phyloP scores from a whole-genome alignment of 2,113 vertebrate genomes.

The Protobothrops flavoviridis region DNA sequence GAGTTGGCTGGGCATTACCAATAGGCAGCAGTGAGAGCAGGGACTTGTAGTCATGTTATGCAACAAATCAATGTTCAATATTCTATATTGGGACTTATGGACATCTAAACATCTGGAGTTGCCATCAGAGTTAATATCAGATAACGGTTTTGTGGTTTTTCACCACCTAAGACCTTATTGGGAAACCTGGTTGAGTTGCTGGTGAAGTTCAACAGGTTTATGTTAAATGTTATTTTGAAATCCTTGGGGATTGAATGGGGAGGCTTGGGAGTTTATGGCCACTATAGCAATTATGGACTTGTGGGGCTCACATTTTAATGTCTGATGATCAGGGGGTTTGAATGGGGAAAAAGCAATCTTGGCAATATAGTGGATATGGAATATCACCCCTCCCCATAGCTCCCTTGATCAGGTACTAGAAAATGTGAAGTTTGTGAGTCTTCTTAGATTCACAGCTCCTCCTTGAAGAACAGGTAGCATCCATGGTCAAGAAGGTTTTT shows the following conservation, averaged over 20 bases:
- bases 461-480: not conserved
- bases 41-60: not conserved
- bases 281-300: not conserved
- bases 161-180: not conserved
- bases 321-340: not conserved
- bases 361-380: not conserved
- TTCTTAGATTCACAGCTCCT: not conserved
- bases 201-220: not conserved
- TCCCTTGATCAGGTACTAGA: not conserved
- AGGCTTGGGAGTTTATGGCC: not conserved
- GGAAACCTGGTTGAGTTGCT: not conserved
- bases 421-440: not conserved
- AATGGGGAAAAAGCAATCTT: not conserved
- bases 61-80: not conserved
- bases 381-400: not conserved
- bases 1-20: too few relatives aligned
- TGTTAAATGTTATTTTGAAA: not conserved
- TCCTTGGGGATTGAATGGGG: not conserved
- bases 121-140: not conserved
- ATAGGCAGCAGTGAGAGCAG: too few relatives aligned
- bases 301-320: not conserved
- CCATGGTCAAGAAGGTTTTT: not conserved
- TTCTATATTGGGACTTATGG: not conserved
- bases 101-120: not conserved
- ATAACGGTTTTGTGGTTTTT: not conserved